These are phyloP conservation scores for Centroberyx gerrardi DNA, from an alignment of 2,797 vertebrate genomes.

Conservation along the genomic window DNA sequence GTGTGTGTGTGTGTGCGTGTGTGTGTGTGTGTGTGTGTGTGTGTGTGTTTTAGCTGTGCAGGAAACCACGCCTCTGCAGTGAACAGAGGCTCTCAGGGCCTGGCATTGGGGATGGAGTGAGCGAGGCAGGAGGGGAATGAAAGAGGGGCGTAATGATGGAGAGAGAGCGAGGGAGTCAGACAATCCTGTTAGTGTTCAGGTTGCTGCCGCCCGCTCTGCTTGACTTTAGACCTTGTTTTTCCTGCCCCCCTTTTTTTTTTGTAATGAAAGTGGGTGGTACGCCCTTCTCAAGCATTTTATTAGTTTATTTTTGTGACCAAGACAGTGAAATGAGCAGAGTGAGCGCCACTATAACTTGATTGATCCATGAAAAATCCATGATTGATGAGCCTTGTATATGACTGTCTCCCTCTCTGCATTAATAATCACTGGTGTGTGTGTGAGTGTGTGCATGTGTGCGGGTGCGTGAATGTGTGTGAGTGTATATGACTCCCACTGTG, in stretches of 20 bases:
- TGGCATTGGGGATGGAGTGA: constrained; percentile 50
- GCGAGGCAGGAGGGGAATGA: constrained; percentile 40
- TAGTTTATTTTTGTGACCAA: constrained; percentile 4
- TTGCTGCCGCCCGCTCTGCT: constrained; percentile 30
- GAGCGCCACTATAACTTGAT: constrained; percentile 11
- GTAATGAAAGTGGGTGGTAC: neutral
- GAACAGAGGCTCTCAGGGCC: constrained; percentile 57
- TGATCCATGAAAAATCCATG: constrained; percentile 30
- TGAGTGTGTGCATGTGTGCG: constrained; percentile 4
- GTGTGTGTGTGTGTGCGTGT: constrained; percentile 25
- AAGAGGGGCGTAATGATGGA: constrained; percentile 51
- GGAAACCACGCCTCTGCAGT: constrained; percentile 83
- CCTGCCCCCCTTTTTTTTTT: neutral
- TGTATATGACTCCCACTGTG: neutral
- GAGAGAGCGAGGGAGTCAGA: constrained; percentile 41
- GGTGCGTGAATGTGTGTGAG: constrained; percentile 8
- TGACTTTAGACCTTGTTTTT: constrained; percentile 4
- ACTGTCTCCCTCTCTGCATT: neutral
- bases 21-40: constrained; percentile 29
- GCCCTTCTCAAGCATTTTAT: constrained; percentile 21
- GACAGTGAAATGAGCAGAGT: neutral
- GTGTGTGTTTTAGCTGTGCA: constrained; percentile 58
- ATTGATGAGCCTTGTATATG: neutral
- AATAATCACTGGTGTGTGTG: constrained; percentile 12
- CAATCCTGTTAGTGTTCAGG: constrained; percentile 67